Evolutionary conservation across 2,113 vertebrate genomes (phyloP).

Genomic region (Epinephelus moara): DNA sequence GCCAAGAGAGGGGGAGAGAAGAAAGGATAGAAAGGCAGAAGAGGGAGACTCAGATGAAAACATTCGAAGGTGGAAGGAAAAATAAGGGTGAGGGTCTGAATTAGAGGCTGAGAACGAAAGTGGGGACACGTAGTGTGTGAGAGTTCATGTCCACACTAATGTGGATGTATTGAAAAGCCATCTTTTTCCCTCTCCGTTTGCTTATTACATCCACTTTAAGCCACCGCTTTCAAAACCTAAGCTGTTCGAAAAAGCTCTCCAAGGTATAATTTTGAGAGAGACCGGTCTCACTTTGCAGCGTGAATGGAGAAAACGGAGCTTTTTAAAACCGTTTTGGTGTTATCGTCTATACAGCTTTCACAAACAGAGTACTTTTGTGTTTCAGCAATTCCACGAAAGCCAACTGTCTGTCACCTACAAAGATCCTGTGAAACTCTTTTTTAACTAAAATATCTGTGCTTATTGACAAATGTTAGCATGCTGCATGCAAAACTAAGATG

Average conservation of each 20-base stretch:
- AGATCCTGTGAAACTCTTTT: too few relatives aligned
- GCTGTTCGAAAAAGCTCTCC: slow-evolving; percentile 2
- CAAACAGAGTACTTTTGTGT: neutral
- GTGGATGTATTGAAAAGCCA: slow-evolving; percentile 14
- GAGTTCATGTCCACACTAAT: slow-evolving; percentile 18
- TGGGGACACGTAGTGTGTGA: neutral
- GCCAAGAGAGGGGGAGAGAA: neutral
- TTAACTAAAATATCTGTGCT: neutral
- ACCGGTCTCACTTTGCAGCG: neutral
- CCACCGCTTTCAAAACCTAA: slow-evolving; percentile 10
- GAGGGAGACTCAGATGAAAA: neutral
- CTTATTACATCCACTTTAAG: slow-evolving; percentile 28
- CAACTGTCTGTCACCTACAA: neutral
- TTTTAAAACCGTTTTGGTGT: neutral
- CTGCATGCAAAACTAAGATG: too few relatives aligned
- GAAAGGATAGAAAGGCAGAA: neutral
- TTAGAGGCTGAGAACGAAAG: slow-evolving; percentile 5
- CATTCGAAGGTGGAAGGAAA: neutral
- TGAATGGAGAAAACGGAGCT: neutral
- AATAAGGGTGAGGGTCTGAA: slow-evolving; percentile 4
- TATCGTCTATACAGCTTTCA: neutral
- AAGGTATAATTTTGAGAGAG: slow-evolving; percentile 23
- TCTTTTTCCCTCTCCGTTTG: slow-evolving; percentile 10
- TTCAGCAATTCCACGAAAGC: neutral
- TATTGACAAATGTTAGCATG: neutral